Percentiles rank a stretch among this genome's conserved stretches.
phyloP scores from a whole-genome alignment of 1,140 invertebrate species.

The Carcinoscorpius rotundicauda region DNA sequence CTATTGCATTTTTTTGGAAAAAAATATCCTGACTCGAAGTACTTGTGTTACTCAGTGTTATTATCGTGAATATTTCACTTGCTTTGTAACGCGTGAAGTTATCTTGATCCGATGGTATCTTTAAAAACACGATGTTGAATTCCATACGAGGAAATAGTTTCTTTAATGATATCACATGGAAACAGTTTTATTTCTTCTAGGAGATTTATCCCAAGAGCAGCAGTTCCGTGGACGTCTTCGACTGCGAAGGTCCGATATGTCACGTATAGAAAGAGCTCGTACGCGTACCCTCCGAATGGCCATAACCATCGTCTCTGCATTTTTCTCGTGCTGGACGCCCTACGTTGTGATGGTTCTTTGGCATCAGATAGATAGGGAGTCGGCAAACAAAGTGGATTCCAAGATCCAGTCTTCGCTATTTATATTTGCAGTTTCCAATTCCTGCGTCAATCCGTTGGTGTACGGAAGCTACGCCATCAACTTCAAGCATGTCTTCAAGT shows the following conservation, averaged over 20 bases:
- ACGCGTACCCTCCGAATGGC: conserved; percentile 62
- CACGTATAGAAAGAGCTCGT: conserved; percentile 40
- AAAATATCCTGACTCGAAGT: no score
- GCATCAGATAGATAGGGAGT: conserved; percentile 34
- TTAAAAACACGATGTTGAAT: no score
- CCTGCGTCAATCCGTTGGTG: conserved; percentile 64
- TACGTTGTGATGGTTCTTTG: conserved; percentile 59
- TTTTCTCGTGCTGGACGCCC: conserved; percentile 68
- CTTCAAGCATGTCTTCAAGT: conserved; percentile 12
- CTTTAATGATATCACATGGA: no score
- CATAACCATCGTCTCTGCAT: conserved; percentile 62
- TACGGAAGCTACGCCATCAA: conserved; percentile 50
- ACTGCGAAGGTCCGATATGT: conserved; percentile 51
- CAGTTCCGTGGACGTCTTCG: conserved; percentile 27
- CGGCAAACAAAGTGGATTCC: conserved; percentile 39
- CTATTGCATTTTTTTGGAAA: no score
- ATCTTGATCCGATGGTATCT: no score
- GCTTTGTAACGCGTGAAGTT: no score
- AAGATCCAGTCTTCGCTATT: conserved; percentile 47
- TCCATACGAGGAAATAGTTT: no score
- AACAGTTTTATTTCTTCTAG: neutral
- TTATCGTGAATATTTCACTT: no score
- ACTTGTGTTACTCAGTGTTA: no score
- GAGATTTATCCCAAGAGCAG: conserved; percentile 9
- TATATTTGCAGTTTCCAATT: conserved; percentile 52